Evolutionary conservation across 2,888 invertebrate genomes (phyloP), one percentile per base, ranked within the genome.

Genomic region (Elmis aenea): DNA sequence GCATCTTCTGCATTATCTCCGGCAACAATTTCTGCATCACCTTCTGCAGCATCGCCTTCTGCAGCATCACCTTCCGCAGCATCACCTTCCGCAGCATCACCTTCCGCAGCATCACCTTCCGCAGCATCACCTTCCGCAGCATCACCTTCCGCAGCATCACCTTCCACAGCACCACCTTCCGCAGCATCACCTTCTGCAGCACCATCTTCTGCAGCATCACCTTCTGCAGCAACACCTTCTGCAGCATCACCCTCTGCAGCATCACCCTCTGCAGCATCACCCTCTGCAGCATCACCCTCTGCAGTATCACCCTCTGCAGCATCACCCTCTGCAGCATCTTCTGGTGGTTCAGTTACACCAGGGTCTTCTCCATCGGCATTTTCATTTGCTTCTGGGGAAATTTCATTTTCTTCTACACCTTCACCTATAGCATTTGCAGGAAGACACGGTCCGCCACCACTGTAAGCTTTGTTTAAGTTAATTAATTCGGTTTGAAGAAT

Each of bases 401-500:
- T 18, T 18, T 6, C 18, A 18, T 5, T 8, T 18, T 18, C 18
- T 18, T 18, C 18, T 18, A 6, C 18, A 6, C 5, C 18, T 8
- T 18, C 8, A 18, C 18, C n/a, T 6, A 18, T 8, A 6, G 18
- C 18, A 18, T 18, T 18, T 18, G 13, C 10, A 13, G 16, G 18
- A 5, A n/a, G 13, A 25, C 25, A 18, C 3, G 4, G 5, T 11
- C 29, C 11, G 11, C 15, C 20, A 2, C 33, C 24, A 5, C 13
- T 8, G 13, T 26, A 34, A 2, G 26, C 21, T 10, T 41, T 33
- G 12, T 37, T 29, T 16, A 41, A 25, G 6, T 27, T 36, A 13
- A 37, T 37, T 24, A 41, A 25, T 41, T 41, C 41, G 5, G 29
- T 33, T 33, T 41, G 41, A 4, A 41, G 29, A 20, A 33, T 18